Evolutionary conservation across 1,140 invertebrate species (phyloP).

Genomic region (Cyclina sinensis): DNA sequence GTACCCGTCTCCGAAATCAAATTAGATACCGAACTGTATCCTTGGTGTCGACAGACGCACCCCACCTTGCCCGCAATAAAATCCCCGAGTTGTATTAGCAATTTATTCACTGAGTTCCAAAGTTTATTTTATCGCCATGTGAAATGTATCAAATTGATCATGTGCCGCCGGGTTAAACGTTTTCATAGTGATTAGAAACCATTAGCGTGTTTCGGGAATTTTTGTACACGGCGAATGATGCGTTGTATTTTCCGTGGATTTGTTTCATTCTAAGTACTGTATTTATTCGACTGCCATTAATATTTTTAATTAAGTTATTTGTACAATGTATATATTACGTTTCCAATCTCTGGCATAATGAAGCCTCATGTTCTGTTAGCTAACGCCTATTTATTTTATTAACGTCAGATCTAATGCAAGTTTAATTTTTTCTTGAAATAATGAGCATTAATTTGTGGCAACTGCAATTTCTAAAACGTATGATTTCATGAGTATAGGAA

Average conservation of each 20-base stretch:
- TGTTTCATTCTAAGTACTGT: not conserved
- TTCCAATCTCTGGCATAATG: no score
- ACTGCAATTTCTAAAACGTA: no score
- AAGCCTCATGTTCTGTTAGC: no score
- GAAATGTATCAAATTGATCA: slow-evolving; percentile 63
- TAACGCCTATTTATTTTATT: no score
- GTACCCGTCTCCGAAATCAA: slow-evolving; percentile 53
- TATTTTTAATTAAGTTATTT: no score
- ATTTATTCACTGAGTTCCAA: slow-evolving; percentile 47
- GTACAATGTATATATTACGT: no score
- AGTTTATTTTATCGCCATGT: slow-evolving; percentile 68
- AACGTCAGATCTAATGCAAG: no score
- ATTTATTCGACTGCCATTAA: no score
- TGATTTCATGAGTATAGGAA: no score
- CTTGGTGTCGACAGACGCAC: slow-evolving; percentile 25
- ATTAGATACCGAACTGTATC: slow-evolving; percentile 44
- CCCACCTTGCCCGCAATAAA: slow-evolving; percentile 58
- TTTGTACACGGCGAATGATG: slow-evolving; percentile 9
- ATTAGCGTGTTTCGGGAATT: not conserved
- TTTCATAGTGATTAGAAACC: slow-evolving; percentile 1
- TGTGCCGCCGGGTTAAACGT: slow-evolving; percentile 40
- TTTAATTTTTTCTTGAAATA: no score
- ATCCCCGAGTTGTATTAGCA: slow-evolving; percentile 52
- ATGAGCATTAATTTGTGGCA: no score
- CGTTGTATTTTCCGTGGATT: not conserved